Conservation (phyloP, 2,113 vertebrate species). For the Arenaria interpres region DNA sequence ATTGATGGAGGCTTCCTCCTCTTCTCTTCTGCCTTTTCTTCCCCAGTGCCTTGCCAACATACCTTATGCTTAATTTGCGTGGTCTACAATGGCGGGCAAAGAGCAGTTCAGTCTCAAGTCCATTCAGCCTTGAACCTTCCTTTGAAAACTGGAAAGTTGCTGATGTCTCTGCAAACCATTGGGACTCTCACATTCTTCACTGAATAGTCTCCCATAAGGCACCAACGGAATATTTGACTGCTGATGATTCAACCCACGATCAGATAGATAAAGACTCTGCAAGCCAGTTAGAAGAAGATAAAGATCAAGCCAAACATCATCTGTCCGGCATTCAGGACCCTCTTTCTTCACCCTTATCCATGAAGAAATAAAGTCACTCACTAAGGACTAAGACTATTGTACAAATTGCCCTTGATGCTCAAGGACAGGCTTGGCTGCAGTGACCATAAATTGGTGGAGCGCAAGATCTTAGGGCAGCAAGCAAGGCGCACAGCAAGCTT, state of each 20-base stretch:
- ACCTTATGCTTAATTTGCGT: not conserved
- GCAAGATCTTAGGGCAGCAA: not conserved
- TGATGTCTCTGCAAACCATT: not conserved
- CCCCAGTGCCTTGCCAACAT: not conserved
- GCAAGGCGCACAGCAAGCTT: not conserved
- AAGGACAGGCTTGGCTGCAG: not conserved
- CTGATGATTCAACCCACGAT: not conserved
- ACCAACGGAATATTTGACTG: not conserved
- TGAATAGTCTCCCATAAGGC: not conserved
- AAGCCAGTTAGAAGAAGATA: not conserved
- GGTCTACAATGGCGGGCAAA: not conserved
- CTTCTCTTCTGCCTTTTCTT: not conserved
- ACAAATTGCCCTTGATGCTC: not conserved
- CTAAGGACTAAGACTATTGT: not conserved
- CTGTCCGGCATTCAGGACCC: not conserved
- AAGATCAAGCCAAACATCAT: not conserved
- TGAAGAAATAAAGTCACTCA: not conserved
- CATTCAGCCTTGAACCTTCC: not conserved
- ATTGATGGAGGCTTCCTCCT: not conserved
- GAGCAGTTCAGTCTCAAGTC: not conserved
- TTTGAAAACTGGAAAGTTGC: not conserved
- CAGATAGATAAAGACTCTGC: not conserved
- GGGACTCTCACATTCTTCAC: not conserved
- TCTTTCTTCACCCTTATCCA: not conserved
- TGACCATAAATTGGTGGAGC: not conserved